These are phyloP conservation scores for Dascillus cervinus DNA, from an alignment of 2,888 invertebrate genomes.

Conservation along the genomic window DNA sequence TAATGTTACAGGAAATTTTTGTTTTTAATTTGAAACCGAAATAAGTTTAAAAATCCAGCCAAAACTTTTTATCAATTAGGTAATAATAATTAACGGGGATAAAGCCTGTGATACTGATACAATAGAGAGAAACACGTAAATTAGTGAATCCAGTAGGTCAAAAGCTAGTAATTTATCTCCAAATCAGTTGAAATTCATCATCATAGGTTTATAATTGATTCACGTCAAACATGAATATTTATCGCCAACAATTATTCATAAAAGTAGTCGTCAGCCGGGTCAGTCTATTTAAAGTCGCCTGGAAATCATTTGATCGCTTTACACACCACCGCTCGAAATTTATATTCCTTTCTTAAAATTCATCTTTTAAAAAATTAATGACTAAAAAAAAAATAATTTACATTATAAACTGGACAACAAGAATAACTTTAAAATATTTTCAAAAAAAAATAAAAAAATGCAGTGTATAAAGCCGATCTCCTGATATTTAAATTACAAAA, in stretches of 20 bases:
- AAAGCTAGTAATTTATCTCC: constrained; percentile 6
- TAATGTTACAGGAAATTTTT: constrained; percentile 8
- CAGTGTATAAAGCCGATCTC: constrained; percentile 31
- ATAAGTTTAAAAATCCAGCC: no score
- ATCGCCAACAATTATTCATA: constrained; percentile 20
- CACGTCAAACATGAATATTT: constrained; percentile 8
- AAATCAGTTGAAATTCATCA: constrained; percentile 11
- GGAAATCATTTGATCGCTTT: constrained; percentile 30
- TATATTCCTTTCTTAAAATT: not conserved
- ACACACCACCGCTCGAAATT: constrained; percentile 18
- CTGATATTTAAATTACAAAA: constrained; percentile 25
- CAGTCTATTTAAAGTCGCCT: constrained; percentile 32
- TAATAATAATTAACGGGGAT: no score
- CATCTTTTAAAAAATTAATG: no score
- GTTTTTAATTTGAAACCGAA: constrained; percentile 7
- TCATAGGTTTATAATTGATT: constrained; percentile 9
- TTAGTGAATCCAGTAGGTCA: no score
- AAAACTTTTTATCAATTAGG: no score
- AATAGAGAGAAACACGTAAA: no score
- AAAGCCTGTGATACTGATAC: no score
- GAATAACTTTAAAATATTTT: constrained; percentile 2
- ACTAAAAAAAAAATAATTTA: constrained; percentile 3
- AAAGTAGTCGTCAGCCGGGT: constrained; percentile 38
- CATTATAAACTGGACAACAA: constrained; percentile 1
- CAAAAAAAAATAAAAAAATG: constrained; percentile 6